phyloP scores from a whole-genome alignment of 2,888 invertebrate genomes.

The Drosophila quinaria region DNA sequence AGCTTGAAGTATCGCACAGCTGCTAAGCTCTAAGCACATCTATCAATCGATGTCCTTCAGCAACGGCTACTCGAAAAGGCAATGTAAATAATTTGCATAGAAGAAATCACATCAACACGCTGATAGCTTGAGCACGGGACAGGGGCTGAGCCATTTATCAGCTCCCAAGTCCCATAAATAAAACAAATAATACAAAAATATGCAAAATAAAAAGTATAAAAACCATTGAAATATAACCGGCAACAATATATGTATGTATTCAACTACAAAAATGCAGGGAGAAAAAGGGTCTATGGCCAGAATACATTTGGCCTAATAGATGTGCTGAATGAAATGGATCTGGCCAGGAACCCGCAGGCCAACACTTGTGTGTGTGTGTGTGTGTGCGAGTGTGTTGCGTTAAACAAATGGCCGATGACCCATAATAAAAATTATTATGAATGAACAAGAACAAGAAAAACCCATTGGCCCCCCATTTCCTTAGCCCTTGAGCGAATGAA shows the following conservation, averaged over 20 bases:
- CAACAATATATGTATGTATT: slow-evolving; percentile 6
- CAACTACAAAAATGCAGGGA: background rate
- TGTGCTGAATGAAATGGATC: slow-evolving; percentile 72
- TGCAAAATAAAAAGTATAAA: slow-evolving; percentile 73
- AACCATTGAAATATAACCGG: slow-evolving; percentile 51
- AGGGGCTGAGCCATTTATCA: slow-evolving; percentile 69
- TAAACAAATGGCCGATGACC: slow-evolving; percentile 82
- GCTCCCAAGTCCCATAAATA: slow-evolving; percentile 72
- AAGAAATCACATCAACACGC: slow-evolving; percentile 77
- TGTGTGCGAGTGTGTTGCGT: slow-evolving; percentile 47
- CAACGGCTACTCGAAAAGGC: background rate
- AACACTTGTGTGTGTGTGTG: slow-evolving; percentile 9
- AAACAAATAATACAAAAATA: slow-evolving; percentile 78
- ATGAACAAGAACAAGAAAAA: slow-evolving; percentile 77
- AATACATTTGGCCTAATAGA: slow-evolving; percentile 77
- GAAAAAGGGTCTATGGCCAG: slow-evolving; percentile 52
- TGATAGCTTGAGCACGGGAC: slow-evolving; percentile 56
- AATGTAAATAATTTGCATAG: slow-evolving; percentile 44
- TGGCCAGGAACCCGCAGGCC: slow-evolving; percentile 47
- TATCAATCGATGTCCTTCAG: slow-evolving; percentile 44
- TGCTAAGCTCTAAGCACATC: slow-evolving; percentile 39
- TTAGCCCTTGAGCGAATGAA: slow-evolving; percentile 40
- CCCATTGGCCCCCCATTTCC: slow-evolving; percentile 62
- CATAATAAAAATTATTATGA: slow-evolving; percentile 82
- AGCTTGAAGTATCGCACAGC: slow-evolving; percentile 35